Evolutionary conservation across 1,140 invertebrate species (phyloP).

Genomic region (Andricus grossulariae): DNA sequence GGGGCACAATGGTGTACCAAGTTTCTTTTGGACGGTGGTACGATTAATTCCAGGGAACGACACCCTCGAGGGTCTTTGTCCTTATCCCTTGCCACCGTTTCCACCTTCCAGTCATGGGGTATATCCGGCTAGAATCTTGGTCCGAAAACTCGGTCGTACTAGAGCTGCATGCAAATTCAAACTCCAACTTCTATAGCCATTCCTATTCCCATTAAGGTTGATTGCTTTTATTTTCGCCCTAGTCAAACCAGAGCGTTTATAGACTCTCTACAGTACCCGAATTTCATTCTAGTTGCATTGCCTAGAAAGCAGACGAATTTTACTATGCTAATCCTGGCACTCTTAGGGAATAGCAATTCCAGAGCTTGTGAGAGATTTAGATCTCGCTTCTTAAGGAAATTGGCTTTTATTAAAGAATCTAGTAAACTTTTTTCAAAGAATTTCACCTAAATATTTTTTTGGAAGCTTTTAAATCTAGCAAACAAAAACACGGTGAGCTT

Average conservation of each 20-base stretch:
- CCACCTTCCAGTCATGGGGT: background rate
- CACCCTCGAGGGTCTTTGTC: slow-evolving; percentile 16
- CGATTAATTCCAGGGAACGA: slow-evolving; percentile 27
- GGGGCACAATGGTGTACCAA: slow-evolving; percentile 20
- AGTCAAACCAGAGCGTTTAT: slow-evolving; percentile 25
- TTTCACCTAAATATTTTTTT: too few relatives aligned
- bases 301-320: slow-evolving; percentile 16
- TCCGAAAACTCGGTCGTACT: slow-evolving; percentile 15
- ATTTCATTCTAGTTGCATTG: slow-evolving; percentile 2
- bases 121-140: slow-evolving; percentile 26
- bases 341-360: slow-evolving; percentile 11
- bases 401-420: too few relatives aligned
- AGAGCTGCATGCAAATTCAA: slow-evolving; percentile 25
- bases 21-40: slow-evolving; percentile 28
- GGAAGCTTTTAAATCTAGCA: too few relatives aligned
- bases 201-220: slow-evolving; percentile 24
- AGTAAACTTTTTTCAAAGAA: too few relatives aligned
- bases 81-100: slow-evolving; percentile 1
- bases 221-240: slow-evolving; percentile 20
- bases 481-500: too few relatives aligned
- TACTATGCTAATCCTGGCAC: slow-evolving; percentile 13
- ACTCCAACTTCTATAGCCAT: slow-evolving; percentile 19
- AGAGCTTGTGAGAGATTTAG: too few relatives aligned
- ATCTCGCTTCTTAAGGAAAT: too few relatives aligned
- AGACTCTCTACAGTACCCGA: slow-evolving; percentile 4